A percentile compares a stretch with the other conserved stretches of the same genome.
Conservation (phyloP, 2,113 vertebrate species). For the Chaenocephalus aceratus region DNA sequence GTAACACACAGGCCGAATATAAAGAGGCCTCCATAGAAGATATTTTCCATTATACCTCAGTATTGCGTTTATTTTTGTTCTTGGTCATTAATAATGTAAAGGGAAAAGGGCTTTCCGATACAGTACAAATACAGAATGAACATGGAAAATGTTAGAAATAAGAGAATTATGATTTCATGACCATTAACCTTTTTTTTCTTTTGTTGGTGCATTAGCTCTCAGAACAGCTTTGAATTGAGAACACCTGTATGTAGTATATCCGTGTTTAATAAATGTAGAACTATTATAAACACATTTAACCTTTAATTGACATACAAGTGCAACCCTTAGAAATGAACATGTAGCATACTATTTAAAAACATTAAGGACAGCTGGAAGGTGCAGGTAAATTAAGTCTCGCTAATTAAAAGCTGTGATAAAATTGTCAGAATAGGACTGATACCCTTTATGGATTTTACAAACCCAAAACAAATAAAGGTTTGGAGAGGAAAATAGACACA, state of each 20-base stretch:
- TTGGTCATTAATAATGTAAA: conserved; percentile 25
- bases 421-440: conserved; percentile 6
- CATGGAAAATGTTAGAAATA: conserved; percentile 7
- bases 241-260: background rate
- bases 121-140: conserved; percentile 5
- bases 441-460: conserved; percentile 18
- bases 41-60: conserved; percentile 5
- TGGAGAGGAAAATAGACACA: background rate
- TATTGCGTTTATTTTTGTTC: conserved; percentile 23
- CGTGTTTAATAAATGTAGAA: no score
- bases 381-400: background rate
- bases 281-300: no score
- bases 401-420: background rate
- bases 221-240: conserved; percentile 1
- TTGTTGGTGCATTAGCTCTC: conserved; percentile 14
- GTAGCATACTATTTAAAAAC: background rate
- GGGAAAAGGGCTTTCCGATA: background rate
- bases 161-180: background rate
- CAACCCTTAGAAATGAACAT: background rate
- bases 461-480: conserved; percentile 7
- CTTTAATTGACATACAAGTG: background rate
- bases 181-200: conserved; percentile 26
- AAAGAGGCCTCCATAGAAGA: conserved; percentile 7
- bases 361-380: background rate
- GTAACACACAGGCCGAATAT: background rate